Percentiles rank a stretch among this genome's conserved stretches.
phyloP scores from a whole-genome alignment of 1,140 invertebrate genomes.

The Trinorchestia longiramus region DNA sequence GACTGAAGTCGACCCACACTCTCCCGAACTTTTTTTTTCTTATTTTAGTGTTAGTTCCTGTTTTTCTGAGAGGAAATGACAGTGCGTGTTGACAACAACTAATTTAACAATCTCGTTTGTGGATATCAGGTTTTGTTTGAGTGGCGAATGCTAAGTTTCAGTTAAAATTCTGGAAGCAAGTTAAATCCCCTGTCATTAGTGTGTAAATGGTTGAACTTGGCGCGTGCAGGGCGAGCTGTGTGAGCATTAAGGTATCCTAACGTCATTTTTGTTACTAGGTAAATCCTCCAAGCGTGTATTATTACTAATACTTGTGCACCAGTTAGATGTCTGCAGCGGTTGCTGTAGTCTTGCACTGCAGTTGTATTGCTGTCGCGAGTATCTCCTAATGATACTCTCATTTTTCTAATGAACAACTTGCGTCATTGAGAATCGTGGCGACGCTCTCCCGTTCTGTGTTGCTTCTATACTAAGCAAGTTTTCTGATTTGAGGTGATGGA shows the following conservation, averaged over 20 bases:
- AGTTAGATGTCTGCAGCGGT: not conserved
- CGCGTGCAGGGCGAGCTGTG: not conserved
- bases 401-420: not conserved
- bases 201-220: not conserved
- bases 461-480: not conserved
- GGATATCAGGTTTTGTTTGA: not conserved
- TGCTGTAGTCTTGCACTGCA: not conserved
- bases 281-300: not conserved
- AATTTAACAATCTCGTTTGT: not conserved
- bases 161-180: not conserved
- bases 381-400: not conserved
- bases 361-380: not conserved
- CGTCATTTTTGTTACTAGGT: not conserved
- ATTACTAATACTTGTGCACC: not conserved
- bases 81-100: not conserved
- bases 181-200: not conserved
- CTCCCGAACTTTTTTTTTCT: too few relatives aligned
- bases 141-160: not conserved
- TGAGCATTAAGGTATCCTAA: not conserved
- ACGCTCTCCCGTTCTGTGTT: not conserved
- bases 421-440: not conserved
- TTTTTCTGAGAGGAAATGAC: not conserved
- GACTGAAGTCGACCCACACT: too few relatives aligned
- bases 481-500: not conserved
- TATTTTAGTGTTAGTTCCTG: too few relatives aligned